A percentile compares a stretch with the other conserved stretches of the same genome.
Conservation (phyloP, 2,113 vertebrate species). For the Taurulus bubalis region DNA sequence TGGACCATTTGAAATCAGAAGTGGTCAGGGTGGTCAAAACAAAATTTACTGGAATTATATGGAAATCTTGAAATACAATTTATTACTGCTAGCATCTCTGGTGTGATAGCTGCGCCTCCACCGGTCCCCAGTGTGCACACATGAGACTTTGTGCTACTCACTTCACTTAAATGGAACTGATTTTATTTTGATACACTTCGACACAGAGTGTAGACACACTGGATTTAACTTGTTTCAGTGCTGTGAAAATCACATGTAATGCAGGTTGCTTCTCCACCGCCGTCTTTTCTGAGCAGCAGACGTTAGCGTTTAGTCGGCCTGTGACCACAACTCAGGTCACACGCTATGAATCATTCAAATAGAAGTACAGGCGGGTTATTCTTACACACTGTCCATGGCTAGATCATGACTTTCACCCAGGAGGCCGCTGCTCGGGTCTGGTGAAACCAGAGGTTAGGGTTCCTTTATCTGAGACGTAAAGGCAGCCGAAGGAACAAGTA, state of each 20-base stretch:
- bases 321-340: neutral
- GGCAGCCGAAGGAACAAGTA: too few relatives aligned
- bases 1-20: slow-evolving; percentile 55
- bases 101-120: slow-evolving; percentile 8
- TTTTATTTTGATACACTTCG: slow-evolving; percentile 8
- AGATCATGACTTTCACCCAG: neutral
- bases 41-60: slow-evolving; percentile 50
- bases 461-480: neutral
- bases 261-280: neutral
- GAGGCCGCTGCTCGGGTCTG: neutral
- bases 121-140: neutral
- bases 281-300: neutral
- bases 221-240: neutral
- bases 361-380: neutral
- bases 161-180: neutral
- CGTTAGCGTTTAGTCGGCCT: neutral
- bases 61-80: slow-evolving; percentile 34
- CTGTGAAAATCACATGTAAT: slow-evolving; percentile 1
- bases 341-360: neutral
- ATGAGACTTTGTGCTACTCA: neutral
- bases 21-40: slow-evolving; percentile 48
- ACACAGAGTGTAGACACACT: neutral
- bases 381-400: neutral
- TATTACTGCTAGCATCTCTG: slow-evolving; percentile 2
- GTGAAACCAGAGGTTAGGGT: neutral